A percentile compares a stretch with the other conserved stretches of the same genome.
Conservation (phyloP, 2,113 vertebrate genomes). For the Hippoglossus stenolepis region DNA sequence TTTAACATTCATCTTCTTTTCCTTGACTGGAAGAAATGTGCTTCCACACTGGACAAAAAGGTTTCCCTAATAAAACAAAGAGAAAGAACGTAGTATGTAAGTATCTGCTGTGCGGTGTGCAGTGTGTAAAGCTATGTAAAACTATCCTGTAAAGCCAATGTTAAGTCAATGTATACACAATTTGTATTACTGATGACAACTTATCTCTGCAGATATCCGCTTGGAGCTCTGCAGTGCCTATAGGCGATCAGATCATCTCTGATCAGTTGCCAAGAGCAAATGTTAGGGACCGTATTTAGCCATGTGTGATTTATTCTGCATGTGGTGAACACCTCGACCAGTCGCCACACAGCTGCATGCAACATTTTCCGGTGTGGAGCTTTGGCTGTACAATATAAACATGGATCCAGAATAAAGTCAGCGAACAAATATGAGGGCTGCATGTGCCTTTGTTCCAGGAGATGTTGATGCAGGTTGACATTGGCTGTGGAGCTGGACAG, state of each 20-base stretch:
- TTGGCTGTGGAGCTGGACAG: background rate
- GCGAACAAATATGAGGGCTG: constrained; percentile 17
- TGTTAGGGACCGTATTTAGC: constrained; percentile 31
- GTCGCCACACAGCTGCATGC: constrained; percentile 50
- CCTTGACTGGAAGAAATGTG: no score
- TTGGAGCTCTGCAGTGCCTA: background rate
- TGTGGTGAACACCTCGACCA: constrained; percentile 13
- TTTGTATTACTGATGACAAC: background rate
- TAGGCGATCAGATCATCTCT: constrained; percentile 16
- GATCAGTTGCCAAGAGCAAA: constrained; percentile 37
- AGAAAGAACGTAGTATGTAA: background rate
- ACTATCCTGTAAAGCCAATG: no score
- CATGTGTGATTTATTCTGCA: constrained; percentile 35
- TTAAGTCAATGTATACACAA: background rate
- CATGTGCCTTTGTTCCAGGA: constrained; percentile 7
- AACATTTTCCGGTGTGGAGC: constrained; percentile 38
- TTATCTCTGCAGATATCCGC: constrained; percentile 10
- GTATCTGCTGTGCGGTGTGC: no score
- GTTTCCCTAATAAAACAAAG: background rate
- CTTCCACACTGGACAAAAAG: constrained; percentile 4
- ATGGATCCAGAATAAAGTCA: constrained; percentile 28
- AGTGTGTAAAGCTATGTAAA: no score
- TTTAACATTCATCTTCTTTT: no score
- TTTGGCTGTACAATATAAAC: constrained; percentile 30
- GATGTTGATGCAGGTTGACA: constrained; percentile 17